Evolutionary conservation across 2,888 invertebrate genomes (phyloP), one percentile per base, ranked within the genome.

Genomic region (Sarcophaga carnaria): DNA sequence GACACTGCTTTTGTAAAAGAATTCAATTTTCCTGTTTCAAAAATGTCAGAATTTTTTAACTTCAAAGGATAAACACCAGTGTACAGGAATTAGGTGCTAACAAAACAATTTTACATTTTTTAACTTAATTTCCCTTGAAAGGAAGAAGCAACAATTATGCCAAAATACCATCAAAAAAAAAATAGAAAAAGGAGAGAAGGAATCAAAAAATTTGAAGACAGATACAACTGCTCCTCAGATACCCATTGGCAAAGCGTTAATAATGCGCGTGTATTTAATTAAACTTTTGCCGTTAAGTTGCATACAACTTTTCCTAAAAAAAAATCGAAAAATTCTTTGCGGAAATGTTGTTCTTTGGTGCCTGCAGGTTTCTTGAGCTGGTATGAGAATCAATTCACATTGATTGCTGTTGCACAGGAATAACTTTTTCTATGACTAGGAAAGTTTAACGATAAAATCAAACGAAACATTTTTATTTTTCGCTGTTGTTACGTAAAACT

Each of bases 71-170:
- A 87, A 89, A 78, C 72, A 78, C 71, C 8, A 62, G 14, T n/a
- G 70, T 72, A 69, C 70, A 79, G 82, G 83, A 91, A 92, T 91
- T 91, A 92, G 92, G 92, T 92, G 92, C 91, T 92, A 92, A 91
- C 92, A 92, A 92, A 92, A 92, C 92, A 92, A 92, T 92, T 12
- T 92, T 92, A 90, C 93, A 92, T 92, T 54, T 91, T 90, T 92
- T 91, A 91, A 92, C 90, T 90, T 90, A 90, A 91, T 92, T 90
- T 89, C 88, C 81, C 74, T 62, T 74, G 80, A 74, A 84, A 60
- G 62, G 62, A 14, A 76, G 63, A 71, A 81, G 87, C 85, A 87
- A 87, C 87, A 88, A 86, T 88, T 86, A 85, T 82, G 64, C 25
- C 62, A 81, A 70, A 64, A 17, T 59, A 62, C 22, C 2, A 37